These are phyloP conservation scores for Plumapathes pennacea DNA, from an alignment of 92 coral and sea anemone genomes.

Conservation along the genomic window DNA sequence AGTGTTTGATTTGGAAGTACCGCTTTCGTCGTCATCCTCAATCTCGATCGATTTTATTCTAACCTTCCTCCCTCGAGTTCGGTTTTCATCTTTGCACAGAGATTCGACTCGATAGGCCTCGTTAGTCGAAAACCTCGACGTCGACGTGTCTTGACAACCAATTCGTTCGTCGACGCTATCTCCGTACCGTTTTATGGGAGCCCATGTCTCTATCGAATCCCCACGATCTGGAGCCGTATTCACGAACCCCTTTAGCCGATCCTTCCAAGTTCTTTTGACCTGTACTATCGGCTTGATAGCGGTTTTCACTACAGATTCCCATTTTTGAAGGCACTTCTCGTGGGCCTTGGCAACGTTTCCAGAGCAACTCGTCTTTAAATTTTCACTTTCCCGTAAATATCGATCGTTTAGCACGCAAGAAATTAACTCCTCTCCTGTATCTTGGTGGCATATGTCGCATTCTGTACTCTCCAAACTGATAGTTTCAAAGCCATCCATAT, in stretches of 20 bases:
- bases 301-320: conserved; percentile 77
- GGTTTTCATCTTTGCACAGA: conserved; percentile 17
- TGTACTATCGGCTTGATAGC: conserved; percentile 51
- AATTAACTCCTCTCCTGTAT: conserved; percentile 82
- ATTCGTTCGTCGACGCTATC: neutral
- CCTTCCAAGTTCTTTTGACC: conserved; percentile 79
- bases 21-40: conserved; percentile 48
- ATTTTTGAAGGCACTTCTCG: conserved; percentile 63
- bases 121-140: conserved; percentile 9
- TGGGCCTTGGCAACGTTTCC: conserved; percentile 66
- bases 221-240: conserved; percentile 37
- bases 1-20: too few species aligned
- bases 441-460: conserved; percentile 88
- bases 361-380: conserved; percentile 2
- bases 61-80: conserved; percentile 57
- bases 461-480: conserved; percentile 71
- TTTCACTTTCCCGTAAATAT: conserved; percentile 42
- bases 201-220: conserved; percentile 42
- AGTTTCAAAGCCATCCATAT: conserved; percentile 80
- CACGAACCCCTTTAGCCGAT: conserved; percentile 53
- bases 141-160: conserved; percentile 2
- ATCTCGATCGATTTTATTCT: conserved; percentile 72
- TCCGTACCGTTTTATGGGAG: conserved; percentile 25
- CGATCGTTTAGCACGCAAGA: conserved; percentile 75
- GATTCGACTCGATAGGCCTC: conserved; percentile 69